Conservation (phyloP, 1,140 invertebrate genomes). For the Brachystomella parvula region DNA sequence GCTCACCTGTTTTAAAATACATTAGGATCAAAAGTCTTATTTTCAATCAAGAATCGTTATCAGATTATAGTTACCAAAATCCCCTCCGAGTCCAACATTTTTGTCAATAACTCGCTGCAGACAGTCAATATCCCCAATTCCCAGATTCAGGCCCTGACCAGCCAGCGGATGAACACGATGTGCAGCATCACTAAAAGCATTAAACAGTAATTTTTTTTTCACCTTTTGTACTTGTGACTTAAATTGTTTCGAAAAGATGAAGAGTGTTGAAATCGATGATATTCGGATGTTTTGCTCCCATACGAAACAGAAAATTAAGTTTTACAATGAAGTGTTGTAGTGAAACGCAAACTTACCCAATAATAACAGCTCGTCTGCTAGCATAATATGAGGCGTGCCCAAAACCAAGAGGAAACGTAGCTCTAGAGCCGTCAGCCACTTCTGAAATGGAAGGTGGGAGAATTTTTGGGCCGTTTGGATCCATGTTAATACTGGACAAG, state of each 20-base stretch:
- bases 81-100: slow-evolving; percentile 61
- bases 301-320: not conserved
- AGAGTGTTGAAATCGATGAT: not conserved
- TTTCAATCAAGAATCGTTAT: not conserved
- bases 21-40: slow-evolving; percentile 8
- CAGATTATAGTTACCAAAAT: slow-evolving; percentile 52
- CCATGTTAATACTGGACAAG: slow-evolving; percentile 26
- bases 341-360: no score
- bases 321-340: slow-evolving; percentile 1
- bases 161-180: slow-evolving; percentile 93
- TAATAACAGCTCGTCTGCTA: slow-evolving; percentile 60
- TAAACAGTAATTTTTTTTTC: not conserved
- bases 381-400: slow-evolving; percentile 82
- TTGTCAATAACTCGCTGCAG: slow-evolving; percentile 62
- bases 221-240: no score
- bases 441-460: slow-evolving; percentile 69
- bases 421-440: slow-evolving; percentile 59
- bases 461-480: slow-evolving; percentile 35
- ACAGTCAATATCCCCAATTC: slow-evolving; percentile 80
- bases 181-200: slow-evolving; percentile 75
- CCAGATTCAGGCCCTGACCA: slow-evolving; percentile 94
- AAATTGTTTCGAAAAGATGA: no score
- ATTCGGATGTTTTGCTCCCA: not conserved
- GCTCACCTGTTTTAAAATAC: slow-evolving; percentile 46
- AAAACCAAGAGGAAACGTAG: slow-evolving; percentile 84